These are phyloP conservation scores for Gambusia affinis DNA, from an alignment of 2,113 vertebrate genomes.

Conservation along the genomic window DNA sequence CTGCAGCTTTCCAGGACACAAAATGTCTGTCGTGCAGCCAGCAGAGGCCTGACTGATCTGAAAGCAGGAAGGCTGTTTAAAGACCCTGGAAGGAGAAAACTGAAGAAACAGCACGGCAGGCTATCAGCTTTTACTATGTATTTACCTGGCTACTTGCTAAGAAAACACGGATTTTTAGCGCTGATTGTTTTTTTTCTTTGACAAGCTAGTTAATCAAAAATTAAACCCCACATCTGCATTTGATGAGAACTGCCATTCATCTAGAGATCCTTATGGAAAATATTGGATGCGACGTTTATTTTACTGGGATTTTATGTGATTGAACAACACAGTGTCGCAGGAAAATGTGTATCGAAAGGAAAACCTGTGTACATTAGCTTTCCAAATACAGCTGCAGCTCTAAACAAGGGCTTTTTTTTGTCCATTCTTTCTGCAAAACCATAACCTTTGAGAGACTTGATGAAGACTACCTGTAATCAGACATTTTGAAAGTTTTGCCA, in stretches of 20 bases:
- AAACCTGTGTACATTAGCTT: too few species aligned
- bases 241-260: too few species aligned
- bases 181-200: not conserved
- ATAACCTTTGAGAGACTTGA: too few species aligned
- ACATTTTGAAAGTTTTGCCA: too few species aligned
- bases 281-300: not conserved
- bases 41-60: constrained; percentile 54
- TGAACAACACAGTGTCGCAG: not conserved
- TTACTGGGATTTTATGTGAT: not conserved
- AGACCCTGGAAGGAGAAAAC: constrained; percentile 18
- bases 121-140: constrained; percentile 17
- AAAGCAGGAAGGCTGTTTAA: constrained; percentile 29
- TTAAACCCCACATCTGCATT: too few species aligned
- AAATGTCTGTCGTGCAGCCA: constrained; percentile 67
- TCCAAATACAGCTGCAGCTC: too few species aligned
- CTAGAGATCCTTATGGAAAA: too few species aligned
- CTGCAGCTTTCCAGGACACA: constrained; percentile 66
- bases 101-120: constrained; percentile 18
- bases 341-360: not conserved
- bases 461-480: too few species aligned
- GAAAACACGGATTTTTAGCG: not conserved
- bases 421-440: too few species aligned
- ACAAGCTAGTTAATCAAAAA: too few species aligned
- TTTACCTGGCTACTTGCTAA: constrained; percentile 21
- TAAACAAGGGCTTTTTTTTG: too few species aligned